A percentile compares a stretch with the other conserved stretches of the same genome.
Evolutionary conservation across 2,113 vertebrate genomes (phyloP).

Genomic region (Salvelinus namaycush): DNA sequence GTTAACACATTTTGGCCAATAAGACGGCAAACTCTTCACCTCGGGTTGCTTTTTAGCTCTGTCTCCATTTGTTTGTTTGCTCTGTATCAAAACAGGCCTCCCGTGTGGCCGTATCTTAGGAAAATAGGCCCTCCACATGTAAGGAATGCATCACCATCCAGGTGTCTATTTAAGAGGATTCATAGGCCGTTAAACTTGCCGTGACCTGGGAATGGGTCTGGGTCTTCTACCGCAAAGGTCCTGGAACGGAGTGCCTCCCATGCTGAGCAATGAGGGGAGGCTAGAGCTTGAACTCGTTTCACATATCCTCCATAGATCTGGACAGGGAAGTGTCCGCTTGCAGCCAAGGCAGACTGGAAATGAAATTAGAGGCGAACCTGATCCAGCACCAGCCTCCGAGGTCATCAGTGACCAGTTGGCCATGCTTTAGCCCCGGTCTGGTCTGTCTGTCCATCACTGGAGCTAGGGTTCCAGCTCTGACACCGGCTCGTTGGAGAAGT

Average conservation of each 20-base stretch:
- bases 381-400: constrained; percentile 29
- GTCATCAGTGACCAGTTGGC: constrained; percentile 36
- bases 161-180: constrained; percentile 26
- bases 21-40: too few relatives aligned
- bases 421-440: not conserved
- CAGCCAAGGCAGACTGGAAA: constrained; percentile 48
- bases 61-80: too few relatives aligned
- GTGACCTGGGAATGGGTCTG: constrained; percentile 26
- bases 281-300: constrained; percentile 19
- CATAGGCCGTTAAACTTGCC: constrained; percentile 36
- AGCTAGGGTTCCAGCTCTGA: too few relatives aligned
- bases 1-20: too few relatives aligned
- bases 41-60: too few relatives aligned
- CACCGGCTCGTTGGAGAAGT: too few relatives aligned
- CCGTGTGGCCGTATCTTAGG: not conserved
- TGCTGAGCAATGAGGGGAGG: constrained; percentile 8
- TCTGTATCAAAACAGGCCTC: not conserved
- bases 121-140: not conserved
- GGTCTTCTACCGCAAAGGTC: not conserved
- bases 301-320: constrained; percentile 31
- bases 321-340: constrained; percentile 16
- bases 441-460: not conserved
- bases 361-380: constrained; percentile 48
- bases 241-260: not conserved
- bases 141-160: constrained; percentile 4